Evolutionary conservation across 2,888 invertebrate genomes (phyloP), one percentile per base, ranked within the genome.

Genomic region (Agrotis puta): DNA sequence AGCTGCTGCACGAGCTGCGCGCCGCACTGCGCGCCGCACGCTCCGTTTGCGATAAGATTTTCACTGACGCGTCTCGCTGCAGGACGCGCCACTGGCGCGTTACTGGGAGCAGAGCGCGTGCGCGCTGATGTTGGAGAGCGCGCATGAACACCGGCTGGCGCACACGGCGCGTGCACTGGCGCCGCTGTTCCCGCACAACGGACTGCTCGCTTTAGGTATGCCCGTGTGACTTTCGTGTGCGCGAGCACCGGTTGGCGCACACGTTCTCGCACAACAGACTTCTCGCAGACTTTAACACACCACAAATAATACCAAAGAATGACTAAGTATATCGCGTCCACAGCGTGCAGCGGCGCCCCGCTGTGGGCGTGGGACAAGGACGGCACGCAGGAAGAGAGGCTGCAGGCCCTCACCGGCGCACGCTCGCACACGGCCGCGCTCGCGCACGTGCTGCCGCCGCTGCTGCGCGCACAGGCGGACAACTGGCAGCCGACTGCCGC

Each of bases 51-150:
- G 9, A 39, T 39, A 39, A 39, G 1, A 11, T 39, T 39, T 39
- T 39, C 39, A 39, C 11, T 39, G 9, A 39, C 39, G 39, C 39
- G 39, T 39, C 39, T 39, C 39, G 20, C 80, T 76, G 71, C 77
- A 66, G 81, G 64, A 80, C 45, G 71, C 64, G 11, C 51, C 45
- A 51, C 76, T 69, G 66, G 63, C 45, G 78, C 90, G 91, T 75
- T 92, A 89, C 90, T 85, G 83, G 82, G 92, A 92, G 92, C 89
- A 90, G 83, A 61, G 68, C 67, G 92, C 91, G 64, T 84, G 86
- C 80, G 91, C 92, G 61, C 80, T 85, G 59, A 56, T 51, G 57
- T 0, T 13, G 24, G 69, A 53, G 81, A 83, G 82, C 68, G 81
- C 73, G 67, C 80, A 74, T 63, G 87, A 84, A 14, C 88, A 85